A percentile compares a stretch with the other conserved stretches of the same genome.
phyloP scores from a whole-genome alignment of 2,797 vertebrate genomes.

The Alcedo atthis region DNA sequence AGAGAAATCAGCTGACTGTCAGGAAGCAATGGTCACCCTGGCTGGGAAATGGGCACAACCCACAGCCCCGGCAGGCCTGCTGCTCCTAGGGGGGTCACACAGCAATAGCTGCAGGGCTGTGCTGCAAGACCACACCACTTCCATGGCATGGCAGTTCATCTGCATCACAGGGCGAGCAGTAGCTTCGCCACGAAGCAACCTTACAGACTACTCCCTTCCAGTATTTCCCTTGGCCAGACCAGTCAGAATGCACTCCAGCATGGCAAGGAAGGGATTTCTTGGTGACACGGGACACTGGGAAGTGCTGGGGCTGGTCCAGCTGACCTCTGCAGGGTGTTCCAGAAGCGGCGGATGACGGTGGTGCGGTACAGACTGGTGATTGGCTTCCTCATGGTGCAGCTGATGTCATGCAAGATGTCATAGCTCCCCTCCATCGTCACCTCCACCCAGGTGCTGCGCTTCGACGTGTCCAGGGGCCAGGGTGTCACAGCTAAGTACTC shows the following conservation, averaged over 20 bases:
- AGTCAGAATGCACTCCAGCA: background rate
- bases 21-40: background rate
- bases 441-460: constrained; percentile 91
- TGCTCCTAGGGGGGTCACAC: background rate
- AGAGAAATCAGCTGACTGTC: background rate
- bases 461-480: constrained; percentile 90
- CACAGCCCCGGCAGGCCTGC: background rate
- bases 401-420: constrained; percentile 97
- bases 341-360: constrained; percentile 96
- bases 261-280: background rate
- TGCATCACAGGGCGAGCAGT: background rate
- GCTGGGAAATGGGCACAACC: background rate
- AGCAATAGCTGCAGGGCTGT: background rate
- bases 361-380: constrained; percentile 96
- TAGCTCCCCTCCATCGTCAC: constrained; percentile 99
- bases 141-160: background rate
- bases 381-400: constrained; percentile 95
- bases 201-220: background rate
- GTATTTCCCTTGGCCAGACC: background rate
- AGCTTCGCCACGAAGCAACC: background rate
- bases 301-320: background rate
- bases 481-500: constrained; percentile 91
- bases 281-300: background rate
- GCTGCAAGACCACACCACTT: background rate
- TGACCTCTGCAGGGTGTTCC: constrained; percentile 98